Evolutionary conservation across 2,888 invertebrate genomes (phyloP).

Genomic region (Argyresthia albistria): DNA sequence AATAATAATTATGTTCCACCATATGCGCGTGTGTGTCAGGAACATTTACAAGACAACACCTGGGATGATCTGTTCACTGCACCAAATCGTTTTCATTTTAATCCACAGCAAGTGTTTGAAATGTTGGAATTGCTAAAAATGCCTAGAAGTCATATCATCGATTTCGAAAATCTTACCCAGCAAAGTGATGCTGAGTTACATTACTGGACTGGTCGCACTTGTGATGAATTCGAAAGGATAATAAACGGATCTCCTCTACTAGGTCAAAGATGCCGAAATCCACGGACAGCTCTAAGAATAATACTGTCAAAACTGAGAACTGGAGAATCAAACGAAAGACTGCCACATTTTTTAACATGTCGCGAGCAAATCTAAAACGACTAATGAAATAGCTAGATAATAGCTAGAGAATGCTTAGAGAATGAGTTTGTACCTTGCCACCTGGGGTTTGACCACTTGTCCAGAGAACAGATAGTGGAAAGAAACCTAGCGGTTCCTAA

Average conservation of each 20-base stretch:
- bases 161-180: constrained; percentile 7
- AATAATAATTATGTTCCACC: constrained; percentile 7
- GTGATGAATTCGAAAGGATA: constrained; percentile 7
- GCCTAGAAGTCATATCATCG: constrained; percentile 6
- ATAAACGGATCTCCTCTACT: constrained; percentile 4
- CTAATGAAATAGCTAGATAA: constrained; percentile 2
- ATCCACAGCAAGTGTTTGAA: constrained; percentile 6
- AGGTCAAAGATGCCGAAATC: constrained; percentile 6
- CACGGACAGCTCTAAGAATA: constrained; percentile 5
- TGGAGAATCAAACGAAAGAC: constrained; percentile 8
- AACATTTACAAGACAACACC: constrained; percentile 8
- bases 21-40: constrained; percentile 7
- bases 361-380: constrained; percentile 4
- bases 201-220: constrained; percentile 6
- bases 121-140: constrained; percentile 7
- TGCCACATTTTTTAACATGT: constrained; percentile 5
- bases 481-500: constrained; percentile 3
- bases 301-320: constrained; percentile 8
- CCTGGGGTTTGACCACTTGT: constrained; percentile 5
- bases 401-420: constrained; percentile 3
- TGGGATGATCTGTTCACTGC: constrained; percentile 11
- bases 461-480: constrained; percentile 4
- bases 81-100: constrained; percentile 11
- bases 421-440: constrained; percentile 6
- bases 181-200: constrained; percentile 3